Evolutionary conservation across 2,888 invertebrate species (phyloP).

Genomic region (Drosophila longiperda): DNA sequence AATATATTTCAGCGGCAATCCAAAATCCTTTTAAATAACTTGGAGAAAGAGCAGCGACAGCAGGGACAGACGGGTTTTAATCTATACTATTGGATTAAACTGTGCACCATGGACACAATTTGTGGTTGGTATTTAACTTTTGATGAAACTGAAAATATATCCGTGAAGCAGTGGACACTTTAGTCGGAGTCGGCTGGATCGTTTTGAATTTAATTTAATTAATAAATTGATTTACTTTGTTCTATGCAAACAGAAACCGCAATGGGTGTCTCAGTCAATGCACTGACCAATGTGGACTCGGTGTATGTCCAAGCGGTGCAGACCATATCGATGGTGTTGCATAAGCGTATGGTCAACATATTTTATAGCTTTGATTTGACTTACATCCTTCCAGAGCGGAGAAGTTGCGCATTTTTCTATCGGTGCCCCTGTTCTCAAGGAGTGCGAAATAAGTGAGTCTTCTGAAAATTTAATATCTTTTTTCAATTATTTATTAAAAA

Average conservation of each 20-base stretch:
- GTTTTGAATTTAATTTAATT: not conserved
- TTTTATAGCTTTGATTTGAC: conserved; percentile 81
- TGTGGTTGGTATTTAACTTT: conserved; percentile 85
- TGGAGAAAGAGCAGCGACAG: conserved; percentile 86
- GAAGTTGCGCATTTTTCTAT: no score
- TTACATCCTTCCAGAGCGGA: conserved; percentile 86
- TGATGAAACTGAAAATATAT: not conserved
- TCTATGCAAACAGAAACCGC: conserved; percentile 88
- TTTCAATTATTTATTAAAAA: not conserved
- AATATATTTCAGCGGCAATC: conserved; percentile 89
- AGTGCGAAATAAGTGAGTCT: conserved; percentile 83
- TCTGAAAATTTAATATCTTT: not conserved
- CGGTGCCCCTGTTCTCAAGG: conserved; percentile 82
- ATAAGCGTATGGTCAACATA: conserved; percentile 84
- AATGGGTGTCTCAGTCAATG: conserved; percentile 92
- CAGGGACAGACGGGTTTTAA: conserved; percentile 87
- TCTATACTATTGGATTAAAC: conserved; percentile 87
- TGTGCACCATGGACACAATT: conserved; percentile 88
- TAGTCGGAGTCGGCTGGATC: not conserved
- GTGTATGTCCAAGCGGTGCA: conserved; percentile 91
- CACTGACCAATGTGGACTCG: conserved; percentile 89
- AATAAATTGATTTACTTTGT: not conserved
- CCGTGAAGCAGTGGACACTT: not conserved
- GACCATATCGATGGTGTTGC: conserved; percentile 84
- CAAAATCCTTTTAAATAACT: conserved; percentile 86